Percentiles rank a stretch among this genome's conserved stretches.
Conservation (phyloP, 2,113 vertebrate genomes). For the Cairina moschata region DNA sequence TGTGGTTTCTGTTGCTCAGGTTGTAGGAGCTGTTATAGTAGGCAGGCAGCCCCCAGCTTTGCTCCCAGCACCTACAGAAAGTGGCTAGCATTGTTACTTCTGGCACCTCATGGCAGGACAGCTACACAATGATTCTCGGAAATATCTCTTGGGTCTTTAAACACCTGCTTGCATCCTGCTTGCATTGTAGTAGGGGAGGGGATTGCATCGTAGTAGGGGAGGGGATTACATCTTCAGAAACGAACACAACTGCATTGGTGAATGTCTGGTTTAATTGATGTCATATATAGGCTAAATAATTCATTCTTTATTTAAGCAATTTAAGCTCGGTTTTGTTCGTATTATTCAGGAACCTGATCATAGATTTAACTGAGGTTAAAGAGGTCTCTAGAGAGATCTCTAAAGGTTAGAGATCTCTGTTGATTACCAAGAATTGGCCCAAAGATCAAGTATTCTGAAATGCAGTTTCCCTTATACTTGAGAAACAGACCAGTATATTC, state of each 20-base stretch:
- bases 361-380: neutral
- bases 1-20: neutral
- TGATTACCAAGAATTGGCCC: neutral
- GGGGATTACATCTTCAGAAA: neutral
- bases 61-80: neutral
- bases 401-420: neutral
- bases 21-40: neutral
- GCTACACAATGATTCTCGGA: neutral
- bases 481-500: neutral
- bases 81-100: neutral
- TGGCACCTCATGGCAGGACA: neutral
- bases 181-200: fast-evolving
- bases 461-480: neutral
- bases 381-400: too few relatives aligned
- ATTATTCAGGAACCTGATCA: neutral
- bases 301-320: neutral
- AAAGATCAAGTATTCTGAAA: neutral
- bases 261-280: neutral
- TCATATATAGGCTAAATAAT: neutral
- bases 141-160: neutral
- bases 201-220: fast-evolving
- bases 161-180: too few relatives aligned
- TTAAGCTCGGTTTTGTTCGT: neutral
- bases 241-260: neutral
- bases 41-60: neutral